Evolutionary conservation across 64 coral and sea anemone genomes (phyloP), one percentile per base, ranked within the genome.

Genomic region (Porites australiensis): DNA sequence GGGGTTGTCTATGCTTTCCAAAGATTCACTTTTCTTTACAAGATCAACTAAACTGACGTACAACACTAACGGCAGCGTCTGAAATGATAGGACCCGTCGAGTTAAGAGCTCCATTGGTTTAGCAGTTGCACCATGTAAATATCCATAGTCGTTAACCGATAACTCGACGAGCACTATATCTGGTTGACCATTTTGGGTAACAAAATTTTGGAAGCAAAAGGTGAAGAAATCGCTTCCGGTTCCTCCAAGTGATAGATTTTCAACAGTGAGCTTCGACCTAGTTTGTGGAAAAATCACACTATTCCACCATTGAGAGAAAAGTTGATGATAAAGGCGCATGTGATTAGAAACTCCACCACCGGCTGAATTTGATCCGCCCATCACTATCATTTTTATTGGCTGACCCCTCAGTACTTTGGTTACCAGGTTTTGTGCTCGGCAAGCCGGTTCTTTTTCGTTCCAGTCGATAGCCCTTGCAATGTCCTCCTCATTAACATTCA

Each of bases 171-270:
- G 22, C 48, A 80, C 77, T 21, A 90, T 46, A 72, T 90, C 88
- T 77, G 73, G 72, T 2, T 55, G 49, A 10, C 57, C 51, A 27
- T 78, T 55, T n/a, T 21, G n/a, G 12, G 75, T 5, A 12, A 78
- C 4, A 23, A 78, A 78, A 65, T 96, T 96, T 77, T 84, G 87
- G 3, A 94, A 88, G 62, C 95, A 96, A 43, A 94, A 94, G 3
- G 68, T 75, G 50, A 94, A 96, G 74, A 96, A 96, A 64, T 96
- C 95, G 15, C 88, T 96, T 65, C 95, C 95, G 64, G 95, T 94
- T 58, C 95, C 95, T 20, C 95, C 91, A 20, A 96, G 93, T 15
- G 91, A 75, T 21, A 94, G 50, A 52, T 82, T 73, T 6, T 87
- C n/a, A 15, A 86, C 48, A 7, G 57, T 86, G 14, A 94, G 72